Conservation (phyloP, 1,140 invertebrate species). For the Anastrepha obliqua region DNA sequence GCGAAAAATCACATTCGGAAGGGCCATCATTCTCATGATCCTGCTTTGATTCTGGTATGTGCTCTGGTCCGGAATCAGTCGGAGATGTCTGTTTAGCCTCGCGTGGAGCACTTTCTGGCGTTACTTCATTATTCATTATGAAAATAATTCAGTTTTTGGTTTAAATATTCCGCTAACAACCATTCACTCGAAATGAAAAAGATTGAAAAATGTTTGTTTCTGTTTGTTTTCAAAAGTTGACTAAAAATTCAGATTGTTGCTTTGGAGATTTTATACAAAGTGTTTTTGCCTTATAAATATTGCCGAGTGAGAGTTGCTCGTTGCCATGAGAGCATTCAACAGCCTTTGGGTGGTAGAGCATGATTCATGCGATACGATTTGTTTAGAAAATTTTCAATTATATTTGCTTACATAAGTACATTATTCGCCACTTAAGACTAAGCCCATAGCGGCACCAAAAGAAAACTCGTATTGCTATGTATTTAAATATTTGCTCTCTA, state of each 20-base stretch:
- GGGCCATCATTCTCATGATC: not conserved
- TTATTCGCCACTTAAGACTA: too few species aligned
- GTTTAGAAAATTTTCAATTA: too few species aligned
- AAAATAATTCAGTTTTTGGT: not conserved
- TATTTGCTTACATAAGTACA: too few species aligned
- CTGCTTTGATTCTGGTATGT: not conserved
- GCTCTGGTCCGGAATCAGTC: not conserved
- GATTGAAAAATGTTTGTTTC: slow-evolving; percentile 8
- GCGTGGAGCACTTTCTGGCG: not conserved
- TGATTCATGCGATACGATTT: too few species aligned
- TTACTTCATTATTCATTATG: not conserved
- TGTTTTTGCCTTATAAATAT: slow-evolving; percentile 5
- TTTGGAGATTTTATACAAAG: not conserved
- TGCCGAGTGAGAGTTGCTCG: not conserved
- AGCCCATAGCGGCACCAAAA: too few species aligned
- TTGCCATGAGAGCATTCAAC: too few species aligned
- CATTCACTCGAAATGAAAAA: not conserved
- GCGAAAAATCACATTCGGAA: not conserved
- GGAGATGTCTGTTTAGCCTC: not conserved
- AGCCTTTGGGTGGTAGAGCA: too few species aligned
- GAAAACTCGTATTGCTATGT: too few species aligned
- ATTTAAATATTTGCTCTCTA: too few species aligned
- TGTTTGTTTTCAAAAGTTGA: not conserved
- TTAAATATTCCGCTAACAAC: not conserved
- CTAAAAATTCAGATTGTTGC: not conserved